phyloP scores from a whole-genome alignment of 2,113 vertebrate genomes.

The Melanostigma gelatinosum region DNA sequence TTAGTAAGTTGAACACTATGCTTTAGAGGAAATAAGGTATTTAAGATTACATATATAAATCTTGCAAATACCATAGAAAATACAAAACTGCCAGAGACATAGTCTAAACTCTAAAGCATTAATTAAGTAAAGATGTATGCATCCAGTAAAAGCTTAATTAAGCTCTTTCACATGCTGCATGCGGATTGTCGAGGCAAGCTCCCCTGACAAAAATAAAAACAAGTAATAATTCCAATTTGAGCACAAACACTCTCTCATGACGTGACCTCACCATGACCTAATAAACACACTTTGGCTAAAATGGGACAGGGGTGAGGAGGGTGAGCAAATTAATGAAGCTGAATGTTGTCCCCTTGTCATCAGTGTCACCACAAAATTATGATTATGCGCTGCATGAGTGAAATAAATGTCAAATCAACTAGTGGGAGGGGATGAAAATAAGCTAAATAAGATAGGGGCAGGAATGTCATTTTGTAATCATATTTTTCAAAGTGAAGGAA shows the following conservation, averaged over 20 bases:
- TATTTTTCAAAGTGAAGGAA: neutral
- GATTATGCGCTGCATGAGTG: conserved; percentile 25
- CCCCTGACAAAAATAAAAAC: conserved; percentile 34
- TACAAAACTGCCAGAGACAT: neutral
- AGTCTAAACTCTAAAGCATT: neutral
- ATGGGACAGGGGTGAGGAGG: neutral
- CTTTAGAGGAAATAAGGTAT: neutral
- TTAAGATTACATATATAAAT: neutral
- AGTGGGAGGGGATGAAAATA: neutral
- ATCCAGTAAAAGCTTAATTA: conserved; percentile 30
- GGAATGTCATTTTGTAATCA: neutral
- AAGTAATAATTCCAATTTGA: conserved; percentile 43
- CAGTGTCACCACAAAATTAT: conserved; percentile 38
- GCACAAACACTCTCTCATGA: conserved; percentile 21
- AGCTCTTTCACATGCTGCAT: conserved; percentile 2
- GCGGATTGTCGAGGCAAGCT: conserved; percentile 8
- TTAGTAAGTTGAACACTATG: conserved; percentile 9
- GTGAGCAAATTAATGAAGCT: conserved; percentile 35
- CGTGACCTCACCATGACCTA: conserved; percentile 43
- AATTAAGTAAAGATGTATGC: conserved; percentile 15
- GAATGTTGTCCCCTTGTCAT: conserved; percentile 47
- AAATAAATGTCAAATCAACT: conserved; percentile 38
- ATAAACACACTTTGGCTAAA: conserved; percentile 34
- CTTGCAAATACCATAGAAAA: conserved; percentile 13
- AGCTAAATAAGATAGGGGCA: neutral